These are phyloP conservation scores for Lethenteron reissneri DNA, from an alignment of 2,113 vertebrate species.

Conservation along the genomic window DNA sequence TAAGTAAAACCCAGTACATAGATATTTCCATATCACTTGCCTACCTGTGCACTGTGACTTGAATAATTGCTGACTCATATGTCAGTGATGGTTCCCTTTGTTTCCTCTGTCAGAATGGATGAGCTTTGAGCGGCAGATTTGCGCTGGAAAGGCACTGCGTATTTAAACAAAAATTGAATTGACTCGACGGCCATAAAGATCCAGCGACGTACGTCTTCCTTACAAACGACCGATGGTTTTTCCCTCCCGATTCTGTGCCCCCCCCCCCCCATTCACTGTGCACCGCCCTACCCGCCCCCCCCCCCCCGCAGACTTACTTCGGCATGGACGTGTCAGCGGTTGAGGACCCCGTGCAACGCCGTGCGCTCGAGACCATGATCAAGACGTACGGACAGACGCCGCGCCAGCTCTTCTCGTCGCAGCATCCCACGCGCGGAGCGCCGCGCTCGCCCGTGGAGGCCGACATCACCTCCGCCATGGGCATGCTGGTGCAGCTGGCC, in stretches of 20 bases:
- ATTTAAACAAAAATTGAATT: too few species aligned
- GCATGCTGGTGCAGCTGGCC: slow-evolving; percentile 72
- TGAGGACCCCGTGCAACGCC: slow-evolving; percentile 82
- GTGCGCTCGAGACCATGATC: slow-evolving; percentile 94
- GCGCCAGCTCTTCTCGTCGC: slow-evolving; percentile 59
- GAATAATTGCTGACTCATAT: neutral
- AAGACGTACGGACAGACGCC: slow-evolving; percentile 94
- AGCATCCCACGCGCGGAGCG: slow-evolving; percentile 44
- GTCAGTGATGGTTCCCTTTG: neutral
- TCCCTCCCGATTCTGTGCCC: too few species aligned
- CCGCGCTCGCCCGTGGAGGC: slow-evolving; percentile 58
- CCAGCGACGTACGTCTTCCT: too few species aligned
- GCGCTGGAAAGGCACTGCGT: too few species aligned
- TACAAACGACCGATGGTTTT: too few species aligned
- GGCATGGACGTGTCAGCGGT: slow-evolving; percentile 96
- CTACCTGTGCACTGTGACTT: too few species aligned
- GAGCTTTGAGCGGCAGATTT: too few species aligned
- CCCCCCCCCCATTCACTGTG: too few species aligned
- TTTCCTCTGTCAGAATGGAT: neutral
- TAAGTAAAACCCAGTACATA: too few species aligned
- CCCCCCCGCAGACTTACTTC: slow-evolving; percentile 61
- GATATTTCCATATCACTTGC: too few species aligned
- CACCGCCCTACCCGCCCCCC: neutral
- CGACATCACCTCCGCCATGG: slow-evolving; percentile 80
- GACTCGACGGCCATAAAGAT: too few species aligned